Evolutionary conservation across 2,113 vertebrate genomes (phyloP).

Genomic region (Crotophaga sulcirostris): DNA sequence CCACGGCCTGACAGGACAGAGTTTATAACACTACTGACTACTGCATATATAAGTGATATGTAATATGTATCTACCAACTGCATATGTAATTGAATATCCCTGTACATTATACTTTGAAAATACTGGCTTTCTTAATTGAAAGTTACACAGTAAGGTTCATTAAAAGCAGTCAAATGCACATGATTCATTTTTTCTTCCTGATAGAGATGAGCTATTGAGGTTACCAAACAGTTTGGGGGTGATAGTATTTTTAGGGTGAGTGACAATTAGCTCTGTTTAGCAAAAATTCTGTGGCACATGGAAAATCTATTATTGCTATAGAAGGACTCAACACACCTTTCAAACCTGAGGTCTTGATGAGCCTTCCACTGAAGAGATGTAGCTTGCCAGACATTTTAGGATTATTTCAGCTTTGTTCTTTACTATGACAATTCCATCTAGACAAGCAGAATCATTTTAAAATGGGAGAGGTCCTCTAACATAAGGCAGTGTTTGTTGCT

Average conservation of each 20-base stretch:
- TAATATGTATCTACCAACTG: background rate
- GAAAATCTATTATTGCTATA: background rate
- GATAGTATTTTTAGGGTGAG: background rate
- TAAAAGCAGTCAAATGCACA: background rate
- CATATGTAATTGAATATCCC: background rate
- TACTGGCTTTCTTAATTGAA: background rate
- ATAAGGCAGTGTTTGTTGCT: background rate
- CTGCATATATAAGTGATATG: too few relatives aligned
- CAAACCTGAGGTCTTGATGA: background rate
- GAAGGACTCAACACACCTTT: background rate
- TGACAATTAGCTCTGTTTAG: background rate
- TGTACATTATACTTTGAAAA: background rate
- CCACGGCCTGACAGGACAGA: background rate
- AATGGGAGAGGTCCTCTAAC: background rate
- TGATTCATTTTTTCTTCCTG: background rate
- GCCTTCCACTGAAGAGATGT: background rate
- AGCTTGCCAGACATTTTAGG: background rate
- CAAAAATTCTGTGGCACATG: background rate
- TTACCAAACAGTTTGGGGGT: background rate
- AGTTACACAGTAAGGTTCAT: background rate
- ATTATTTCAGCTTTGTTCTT: background rate
- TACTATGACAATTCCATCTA: background rate
- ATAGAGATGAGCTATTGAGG: background rate
- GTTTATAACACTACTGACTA: background rate
- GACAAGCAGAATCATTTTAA: background rate